Base-by-base conservation (phyloP, 2,797 vertebrate genomes). In the Sebastiscus tertius region DNA sequence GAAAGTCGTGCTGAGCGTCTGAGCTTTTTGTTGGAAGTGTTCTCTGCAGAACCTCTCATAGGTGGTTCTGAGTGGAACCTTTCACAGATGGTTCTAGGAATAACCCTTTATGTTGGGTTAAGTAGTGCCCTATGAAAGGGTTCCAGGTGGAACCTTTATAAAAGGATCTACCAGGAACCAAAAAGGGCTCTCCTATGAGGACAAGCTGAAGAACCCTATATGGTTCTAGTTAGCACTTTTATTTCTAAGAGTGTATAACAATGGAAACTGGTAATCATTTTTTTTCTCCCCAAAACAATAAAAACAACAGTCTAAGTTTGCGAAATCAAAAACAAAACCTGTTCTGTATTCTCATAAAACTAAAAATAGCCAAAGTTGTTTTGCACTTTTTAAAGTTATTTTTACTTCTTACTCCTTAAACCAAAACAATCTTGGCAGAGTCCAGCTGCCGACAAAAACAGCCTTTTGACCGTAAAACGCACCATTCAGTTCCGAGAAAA, bases 381-480 rank as follows among this genome's bases (percentile, higher is more conserved):
- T 59, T 9, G 31, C 54, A 27, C 13, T 42, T 52, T 36, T 33
- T 8, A 29, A 6, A 26, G 8, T 12, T 65, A 58, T 56, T 63
- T 69, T 61, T 46, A 34, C 33, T 60, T 63, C 36, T 75, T 16
- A 18, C 5, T 66, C 39, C 20, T 36, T 22, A 13, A 52, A 61
- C 26, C 55, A 73, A 65, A 72, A 56, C 22, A 59, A 14, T n/a
- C 49, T 29, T 54, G 60, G n/a, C 75, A 42, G 49, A 77, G 58
- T 82, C 70, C 70, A 64, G 82, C 79, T 84, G 80, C 39, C 68
- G 83, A 74, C 33, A 49, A 68, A 88, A 77, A 20, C 36, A 62
- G 59, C 12, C 36, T 33, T 85, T 58, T 79, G 39, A 81, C 69
- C 8, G 22, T 79, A 88, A 84, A 83, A 88, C 16, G 52, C 69